Percentiles rank a stretch among this genome's conserved stretches.
These are phyloP conservation scores for Dipodomys stephensi DNA, from an alignment of 2,113 vertebrate species.

Conservation along the genomic window DNA sequence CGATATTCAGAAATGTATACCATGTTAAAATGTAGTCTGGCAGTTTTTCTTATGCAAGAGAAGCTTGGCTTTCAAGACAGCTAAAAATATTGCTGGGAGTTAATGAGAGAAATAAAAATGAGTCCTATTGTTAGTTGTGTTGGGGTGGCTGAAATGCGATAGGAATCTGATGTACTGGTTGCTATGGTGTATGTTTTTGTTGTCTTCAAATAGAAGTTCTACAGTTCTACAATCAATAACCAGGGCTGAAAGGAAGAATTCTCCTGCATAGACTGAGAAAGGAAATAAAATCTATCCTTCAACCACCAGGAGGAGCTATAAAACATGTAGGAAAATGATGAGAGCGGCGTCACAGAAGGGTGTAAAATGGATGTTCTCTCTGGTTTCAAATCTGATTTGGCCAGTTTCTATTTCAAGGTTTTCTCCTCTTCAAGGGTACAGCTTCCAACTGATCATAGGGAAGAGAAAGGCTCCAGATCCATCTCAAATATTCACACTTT, in stretches of 20 bases:
- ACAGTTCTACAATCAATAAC: neutral
- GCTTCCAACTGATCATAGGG: neutral
- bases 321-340: neutral
- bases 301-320: neutral
- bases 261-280: neutral
- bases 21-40: conserved; percentile 21
- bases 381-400: neutral
- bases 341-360: neutral
- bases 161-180: neutral
- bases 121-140: conserved; percentile 33
- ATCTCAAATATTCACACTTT: neutral
- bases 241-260: neutral
- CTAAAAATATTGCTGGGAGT: conserved; percentile 26
- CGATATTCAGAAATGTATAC: neutral
- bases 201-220: neutral
- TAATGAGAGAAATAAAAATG: conserved; percentile 52
- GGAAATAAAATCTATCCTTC: neutral
- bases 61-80: conserved; percentile 31
- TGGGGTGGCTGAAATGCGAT: neutral
- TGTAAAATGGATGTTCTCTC: neutral
- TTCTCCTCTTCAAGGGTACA: neutral
- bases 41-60: conserved; percentile 22
- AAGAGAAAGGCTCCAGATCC: neutral
- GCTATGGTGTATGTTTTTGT: conserved; percentile 29
- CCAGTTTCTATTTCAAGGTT: neutral